Evolutionary conservation across 53 echinoderm and acorn worm species (phyloP).

Genomic region (Glandiceps talaboti): DNA sequence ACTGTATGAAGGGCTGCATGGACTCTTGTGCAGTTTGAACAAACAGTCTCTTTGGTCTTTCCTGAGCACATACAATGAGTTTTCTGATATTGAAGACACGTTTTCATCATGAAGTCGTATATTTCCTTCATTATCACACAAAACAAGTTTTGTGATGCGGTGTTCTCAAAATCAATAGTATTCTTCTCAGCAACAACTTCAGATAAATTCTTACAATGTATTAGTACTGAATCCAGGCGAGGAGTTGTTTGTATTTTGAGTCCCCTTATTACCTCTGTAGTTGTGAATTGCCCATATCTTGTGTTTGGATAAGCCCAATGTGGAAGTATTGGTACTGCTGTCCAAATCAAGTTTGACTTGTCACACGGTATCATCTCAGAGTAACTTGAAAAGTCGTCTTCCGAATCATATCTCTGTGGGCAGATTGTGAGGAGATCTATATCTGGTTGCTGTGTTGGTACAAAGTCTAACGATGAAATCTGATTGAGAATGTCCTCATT

Average conservation of each 20-base stretch:
- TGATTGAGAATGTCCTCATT: no score
- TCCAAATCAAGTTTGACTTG: no score
- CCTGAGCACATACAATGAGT: neutral
- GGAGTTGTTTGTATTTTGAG: neutral
- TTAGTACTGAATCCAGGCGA: neutral
- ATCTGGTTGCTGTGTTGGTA: no score
- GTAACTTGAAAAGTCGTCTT: no score
- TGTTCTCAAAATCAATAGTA: neutral
- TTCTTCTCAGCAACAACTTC: neutral
- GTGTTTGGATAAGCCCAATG: no score
- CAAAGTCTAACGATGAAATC: no score
- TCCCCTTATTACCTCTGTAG: neutral
- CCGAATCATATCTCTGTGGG: no score
- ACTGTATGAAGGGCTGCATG: neutral
- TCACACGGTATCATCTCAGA: no score
- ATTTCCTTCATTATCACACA: neutral
- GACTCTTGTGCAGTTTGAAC: neutral
- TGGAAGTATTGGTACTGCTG: no score
- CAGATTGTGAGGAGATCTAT: no score
- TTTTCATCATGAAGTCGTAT: neutral
- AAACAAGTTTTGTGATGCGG: neutral
- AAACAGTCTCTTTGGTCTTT: neutral
- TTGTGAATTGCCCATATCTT: no score
- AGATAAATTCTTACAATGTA: neutral
- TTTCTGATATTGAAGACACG: neutral